Percentiles rank a stretch among this genome's conserved stretches.
These are phyloP conservation scores for Heterodera carotae DNA, from an alignment of 1,140 invertebrate genomes.

Conservation along the genomic window DNA sequence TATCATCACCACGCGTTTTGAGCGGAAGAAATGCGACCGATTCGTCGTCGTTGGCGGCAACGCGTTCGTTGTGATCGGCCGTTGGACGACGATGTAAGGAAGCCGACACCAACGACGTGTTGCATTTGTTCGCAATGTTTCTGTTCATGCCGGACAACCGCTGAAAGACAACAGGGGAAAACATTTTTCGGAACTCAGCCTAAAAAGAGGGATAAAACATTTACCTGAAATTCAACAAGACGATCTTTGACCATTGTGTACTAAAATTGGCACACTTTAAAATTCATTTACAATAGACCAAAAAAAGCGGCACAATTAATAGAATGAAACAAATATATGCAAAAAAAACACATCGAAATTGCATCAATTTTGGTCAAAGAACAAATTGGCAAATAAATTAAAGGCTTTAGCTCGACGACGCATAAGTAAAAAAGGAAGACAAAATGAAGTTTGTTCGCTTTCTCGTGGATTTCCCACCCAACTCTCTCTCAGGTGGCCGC, in stretches of 20 bases:
- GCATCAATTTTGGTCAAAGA: not conserved
- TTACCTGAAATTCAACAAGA: conserved; percentile 45
- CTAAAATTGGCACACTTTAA: not conserved
- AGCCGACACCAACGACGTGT: not conserved
- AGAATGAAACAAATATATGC: not conserved
- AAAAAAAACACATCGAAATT: not conserved
- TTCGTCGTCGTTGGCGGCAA: conserved; percentile 15
- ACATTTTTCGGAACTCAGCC: not conserved
- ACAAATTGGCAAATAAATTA: not conserved
- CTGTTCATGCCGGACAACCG: conserved; percentile 20
- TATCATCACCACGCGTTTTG: conserved; percentile 25
- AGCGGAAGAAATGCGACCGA: conserved; percentile 10
- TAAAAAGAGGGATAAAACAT: conserved; percentile 21
- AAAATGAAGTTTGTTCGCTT: not conserved
- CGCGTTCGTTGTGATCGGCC: not conserved
- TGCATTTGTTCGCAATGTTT: conserved; percentile 22
- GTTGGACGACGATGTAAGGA: not conserved
- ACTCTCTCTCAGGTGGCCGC: not conserved
- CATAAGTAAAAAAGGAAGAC: not conserved
- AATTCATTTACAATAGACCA: conserved; percentile 20
- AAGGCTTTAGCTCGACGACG: not conserved
- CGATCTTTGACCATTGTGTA: conserved; percentile 44
- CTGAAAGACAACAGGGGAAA: conserved; percentile 2
- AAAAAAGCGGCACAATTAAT: conserved; percentile 19
- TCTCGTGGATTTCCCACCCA: not conserved